Conservation (phyloP, 2,888 invertebrate genomes). For the Boloria euphrosyne region DNA sequence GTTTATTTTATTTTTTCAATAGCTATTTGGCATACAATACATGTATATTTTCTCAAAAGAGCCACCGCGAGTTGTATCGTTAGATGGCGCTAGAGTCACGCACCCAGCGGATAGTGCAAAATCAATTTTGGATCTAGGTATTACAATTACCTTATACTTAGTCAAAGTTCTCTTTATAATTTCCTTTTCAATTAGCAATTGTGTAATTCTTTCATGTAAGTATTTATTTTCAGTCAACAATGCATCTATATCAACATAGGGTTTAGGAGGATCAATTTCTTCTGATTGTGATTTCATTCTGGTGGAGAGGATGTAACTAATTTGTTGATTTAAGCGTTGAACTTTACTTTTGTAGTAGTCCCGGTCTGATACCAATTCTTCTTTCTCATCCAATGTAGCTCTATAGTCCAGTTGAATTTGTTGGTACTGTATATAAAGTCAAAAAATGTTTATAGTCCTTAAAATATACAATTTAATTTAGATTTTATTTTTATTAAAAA, state of each 20-base stretch:
- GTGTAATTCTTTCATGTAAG: slow-evolving; percentile 90
- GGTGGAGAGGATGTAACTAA: slow-evolving; percentile 84
- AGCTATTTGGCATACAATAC: too few species aligned
- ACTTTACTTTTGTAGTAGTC: slow-evolving; percentile 93
- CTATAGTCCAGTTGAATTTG: slow-evolving; percentile 90
- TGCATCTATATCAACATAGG: slow-evolving; percentile 89
- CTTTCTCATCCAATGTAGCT: slow-evolving; percentile 91
- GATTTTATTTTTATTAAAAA: too few species aligned
- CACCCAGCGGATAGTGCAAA: background rate
- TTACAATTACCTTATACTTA: slow-evolving; percentile 86
- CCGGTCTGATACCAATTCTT: slow-evolving; percentile 89
- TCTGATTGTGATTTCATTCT: slow-evolving; percentile 68
- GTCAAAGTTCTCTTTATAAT: slow-evolving; percentile 86
- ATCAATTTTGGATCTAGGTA: background rate
- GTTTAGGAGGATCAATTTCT: slow-evolving; percentile 60
- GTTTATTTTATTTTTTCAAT: too few species aligned
- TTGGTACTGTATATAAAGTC: slow-evolving; percentile 78
- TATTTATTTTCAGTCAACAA: slow-evolving; percentile 92
- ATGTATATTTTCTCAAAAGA: too few species aligned
- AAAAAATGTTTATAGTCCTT: background rate
- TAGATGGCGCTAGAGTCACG: too few species aligned
- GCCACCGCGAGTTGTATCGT: too few species aligned
- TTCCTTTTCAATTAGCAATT: slow-evolving; percentile 90
- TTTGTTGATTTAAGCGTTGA: slow-evolving; percentile 90
- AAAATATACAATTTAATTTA: too few species aligned